Percentiles rank a stretch among this genome's conserved stretches.
These are phyloP conservation scores for Bugula neritina DNA, from an alignment of 2,888 invertebrate species.

Conservation along the genomic window DNA sequence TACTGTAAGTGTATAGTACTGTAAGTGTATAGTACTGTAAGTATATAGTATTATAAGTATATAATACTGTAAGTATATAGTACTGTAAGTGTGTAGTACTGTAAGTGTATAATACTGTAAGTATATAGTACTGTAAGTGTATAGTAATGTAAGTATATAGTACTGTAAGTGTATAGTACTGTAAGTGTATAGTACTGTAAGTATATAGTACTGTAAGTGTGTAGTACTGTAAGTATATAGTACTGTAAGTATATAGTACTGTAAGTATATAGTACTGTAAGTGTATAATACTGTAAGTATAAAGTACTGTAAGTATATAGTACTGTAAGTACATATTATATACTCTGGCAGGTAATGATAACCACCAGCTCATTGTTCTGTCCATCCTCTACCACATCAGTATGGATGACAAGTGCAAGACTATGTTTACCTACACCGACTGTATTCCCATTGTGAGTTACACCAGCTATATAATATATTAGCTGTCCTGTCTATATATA, in stretches of 20 bases:
- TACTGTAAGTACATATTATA: neutral
- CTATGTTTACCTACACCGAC: constrained; percentile 87
- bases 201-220: neutral
- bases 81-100: no score
- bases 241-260: no score
- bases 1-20: neutral
- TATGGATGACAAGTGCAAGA: constrained; percentile 86
- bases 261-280: neutral
- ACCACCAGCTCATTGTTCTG: constrained; percentile 51
- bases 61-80: neutral
- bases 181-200: neutral
- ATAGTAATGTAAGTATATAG: neutral
- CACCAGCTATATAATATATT: no score
- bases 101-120: neutral
- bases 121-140: neutral
- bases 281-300: neutral
- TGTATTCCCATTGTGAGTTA: constrained; percentile 67
- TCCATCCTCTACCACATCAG: constrained; percentile 79
- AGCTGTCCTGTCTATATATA: no score
- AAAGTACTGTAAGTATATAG: neutral
- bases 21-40: neutral
- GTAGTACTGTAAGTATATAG: neutral
- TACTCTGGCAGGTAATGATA: constrained; percentile 48
- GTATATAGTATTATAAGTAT: neutral
- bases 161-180: neutral